phyloP scores from a whole-genome alignment of 37 sponge, comb jelly and placozoan species.

The Crambe crambe region DNA sequence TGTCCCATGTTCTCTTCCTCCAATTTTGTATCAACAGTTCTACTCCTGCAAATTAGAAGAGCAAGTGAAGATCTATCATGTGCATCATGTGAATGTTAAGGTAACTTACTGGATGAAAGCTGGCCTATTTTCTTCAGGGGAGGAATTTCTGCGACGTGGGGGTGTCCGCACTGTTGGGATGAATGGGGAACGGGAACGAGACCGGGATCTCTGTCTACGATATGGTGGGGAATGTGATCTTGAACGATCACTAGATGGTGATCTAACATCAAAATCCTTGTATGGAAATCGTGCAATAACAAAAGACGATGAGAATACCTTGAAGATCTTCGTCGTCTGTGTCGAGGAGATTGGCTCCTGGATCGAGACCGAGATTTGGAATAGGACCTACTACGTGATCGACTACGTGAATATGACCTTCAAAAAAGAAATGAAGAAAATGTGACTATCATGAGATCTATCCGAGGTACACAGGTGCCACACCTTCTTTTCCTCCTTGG shows the following conservation, averaged over 20 bases:
- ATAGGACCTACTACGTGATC: constrained; percentile 23
- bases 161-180: constrained; percentile 50
- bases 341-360: constrained; percentile 25
- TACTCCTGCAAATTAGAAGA: not conserved
- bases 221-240: constrained; percentile 55
- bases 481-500: constrained; percentile 17
- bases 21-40: not conserved
- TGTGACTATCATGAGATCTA: not conserved
- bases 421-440: not conserved
- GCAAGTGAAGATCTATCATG: not conserved
- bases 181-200: constrained; percentile 64
- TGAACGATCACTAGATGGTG: constrained; percentile 45
- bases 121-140: constrained; percentile 6
- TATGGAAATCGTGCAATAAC: not conserved
- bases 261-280: constrained; percentile 6
- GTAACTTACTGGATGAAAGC: not conserved
- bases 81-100: not conserved
- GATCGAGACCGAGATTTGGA: constrained; percentile 51
- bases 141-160: not conserved
- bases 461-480: no score
- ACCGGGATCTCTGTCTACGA: constrained; percentile 17
- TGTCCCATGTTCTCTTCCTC: constrained; percentile 81
- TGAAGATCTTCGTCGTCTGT: constrained; percentile 25
- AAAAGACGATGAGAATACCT: constrained; percentile 6
- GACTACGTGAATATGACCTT: constrained; percentile 3